Percentiles rank a stretch among this genome's conserved stretches.
phyloP scores from a whole-genome alignment of 2,797 vertebrate genomes.

The Megalops cyprinoides region DNA sequence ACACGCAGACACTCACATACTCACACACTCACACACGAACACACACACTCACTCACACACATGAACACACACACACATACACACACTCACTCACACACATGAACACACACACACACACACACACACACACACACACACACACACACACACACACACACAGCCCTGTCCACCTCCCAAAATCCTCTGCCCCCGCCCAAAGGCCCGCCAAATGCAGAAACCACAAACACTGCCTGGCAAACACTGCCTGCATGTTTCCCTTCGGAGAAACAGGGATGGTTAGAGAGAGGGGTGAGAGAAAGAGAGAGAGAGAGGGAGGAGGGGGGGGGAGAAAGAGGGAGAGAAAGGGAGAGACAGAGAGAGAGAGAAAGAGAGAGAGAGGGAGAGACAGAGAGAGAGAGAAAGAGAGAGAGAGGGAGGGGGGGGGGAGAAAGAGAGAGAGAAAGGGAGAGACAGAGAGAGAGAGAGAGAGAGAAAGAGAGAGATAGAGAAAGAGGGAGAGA shows the following conservation, averaged over 20 bases:
- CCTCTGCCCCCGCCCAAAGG: neutral
- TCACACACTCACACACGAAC: no score
- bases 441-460: slow-evolving; percentile 29
- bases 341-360: slow-evolving; percentile 34
- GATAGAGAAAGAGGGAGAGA: neutral
- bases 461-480: neutral
- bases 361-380: neutral
- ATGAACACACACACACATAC: slow-evolving; percentile 19
- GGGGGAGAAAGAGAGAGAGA: no score
- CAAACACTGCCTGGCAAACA: slow-evolving; percentile 48
- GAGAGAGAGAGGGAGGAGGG: slow-evolving; percentile 18
- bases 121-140: no score
- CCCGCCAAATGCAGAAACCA: slow-evolving; percentile 21
- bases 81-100: neutral
- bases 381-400: neutral
- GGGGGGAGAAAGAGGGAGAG: slow-evolving; percentile 7
- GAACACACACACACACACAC: slow-evolving; percentile 26
- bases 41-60: neutral
- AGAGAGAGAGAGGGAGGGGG: neutral
- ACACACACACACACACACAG: neutral
- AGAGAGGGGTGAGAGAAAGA: neutral
- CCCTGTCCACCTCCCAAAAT: no score
- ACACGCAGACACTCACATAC: slow-evolving; percentile 23
- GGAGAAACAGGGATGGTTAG: slow-evolving; percentile 35
- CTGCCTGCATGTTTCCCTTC: slow-evolving; percentile 52